A percentile compares a stretch with the other conserved stretches of the same genome.
phyloP scores from a whole-genome alignment of 2,113 vertebrate genomes.

The Blennius ocellaris region DNA sequence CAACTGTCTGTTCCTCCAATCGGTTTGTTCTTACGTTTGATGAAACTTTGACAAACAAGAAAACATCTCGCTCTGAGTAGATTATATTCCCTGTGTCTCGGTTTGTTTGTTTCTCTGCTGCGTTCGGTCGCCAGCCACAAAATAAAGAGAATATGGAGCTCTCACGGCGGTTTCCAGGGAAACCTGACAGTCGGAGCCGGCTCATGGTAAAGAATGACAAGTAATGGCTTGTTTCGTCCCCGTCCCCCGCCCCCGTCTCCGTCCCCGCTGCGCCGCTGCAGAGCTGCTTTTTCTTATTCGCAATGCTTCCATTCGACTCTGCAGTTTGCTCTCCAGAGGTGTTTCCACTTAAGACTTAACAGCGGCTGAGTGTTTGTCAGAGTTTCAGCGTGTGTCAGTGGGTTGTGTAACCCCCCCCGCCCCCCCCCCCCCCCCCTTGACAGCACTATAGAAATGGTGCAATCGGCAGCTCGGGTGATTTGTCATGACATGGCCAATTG shows the following conservation, averaged over 20 bases:
- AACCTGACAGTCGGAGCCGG: constrained; percentile 14
- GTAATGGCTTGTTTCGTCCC: constrained; percentile 41
- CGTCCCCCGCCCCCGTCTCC: constrained; percentile 8
- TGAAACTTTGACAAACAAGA: no score
- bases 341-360: not conserved
- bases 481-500: not conserved
- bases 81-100: no score
- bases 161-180: constrained; percentile 7
- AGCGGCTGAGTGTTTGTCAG: no score
- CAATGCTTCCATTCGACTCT: not conserved
- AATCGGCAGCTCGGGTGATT: not conserved
- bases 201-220: constrained; percentile 37
- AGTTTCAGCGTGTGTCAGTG: no score
- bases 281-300: not conserved
- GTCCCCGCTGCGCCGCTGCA: not conserved
- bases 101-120: no score
- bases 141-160: not conserved
- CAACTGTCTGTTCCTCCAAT: no score
- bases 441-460: not conserved
- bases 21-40: no score
- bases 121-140: not conserved
- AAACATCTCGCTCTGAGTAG: no score
- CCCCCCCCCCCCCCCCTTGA: no score
- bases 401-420: no score
- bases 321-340: not conserved